phyloP scores from a whole-genome alignment of 2,797 vertebrate species.

The Hypotaenidia okinawae region DNA sequence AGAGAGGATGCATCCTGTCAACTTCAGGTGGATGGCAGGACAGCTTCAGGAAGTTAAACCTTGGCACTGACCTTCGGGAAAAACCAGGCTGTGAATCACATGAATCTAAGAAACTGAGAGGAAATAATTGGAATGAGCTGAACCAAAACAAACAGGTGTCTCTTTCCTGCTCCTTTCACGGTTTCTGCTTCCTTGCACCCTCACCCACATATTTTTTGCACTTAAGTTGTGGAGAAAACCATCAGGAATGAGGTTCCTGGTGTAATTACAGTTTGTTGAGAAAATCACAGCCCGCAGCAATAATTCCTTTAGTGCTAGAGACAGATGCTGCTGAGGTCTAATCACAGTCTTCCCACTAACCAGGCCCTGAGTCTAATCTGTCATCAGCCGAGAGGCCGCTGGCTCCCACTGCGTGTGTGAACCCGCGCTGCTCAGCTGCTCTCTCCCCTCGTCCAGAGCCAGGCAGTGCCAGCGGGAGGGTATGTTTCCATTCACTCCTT shows the following conservation, averaged over 20 bases:
- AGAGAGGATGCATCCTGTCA: background rate
- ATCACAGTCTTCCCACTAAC: constrained; percentile 42
- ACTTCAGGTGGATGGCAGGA: background rate
- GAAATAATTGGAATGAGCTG: background rate
- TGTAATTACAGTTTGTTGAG: constrained; percentile 53
- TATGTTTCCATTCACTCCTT: constrained; percentile 37
- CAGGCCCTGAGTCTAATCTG: constrained; percentile 53
- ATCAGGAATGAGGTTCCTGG: constrained; percentile 32
- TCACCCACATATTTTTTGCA: background rate
- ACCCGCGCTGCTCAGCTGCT: background rate
- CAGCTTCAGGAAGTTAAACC: background rate
- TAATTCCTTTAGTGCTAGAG: constrained; percentile 37
- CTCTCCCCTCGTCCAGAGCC: background rate
- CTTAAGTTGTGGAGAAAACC: constrained; percentile 4
- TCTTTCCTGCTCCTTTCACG: background rate
- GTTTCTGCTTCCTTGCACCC: constrained; percentile 1
- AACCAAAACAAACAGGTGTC: background rate
- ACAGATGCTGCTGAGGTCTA: constrained; percentile 54
- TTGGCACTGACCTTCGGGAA: background rate
- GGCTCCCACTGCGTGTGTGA: background rate
- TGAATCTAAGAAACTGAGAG: background rate
- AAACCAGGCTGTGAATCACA: background rate
- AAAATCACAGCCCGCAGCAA: constrained; percentile 33
- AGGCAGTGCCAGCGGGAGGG: constrained; percentile 53
- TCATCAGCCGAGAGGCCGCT: constrained; percentile 50